These are phyloP conservation scores for Drosophila mauritiana DNA, from an alignment of 1,140 invertebrate genomes.

Conservation along the genomic window DNA sequence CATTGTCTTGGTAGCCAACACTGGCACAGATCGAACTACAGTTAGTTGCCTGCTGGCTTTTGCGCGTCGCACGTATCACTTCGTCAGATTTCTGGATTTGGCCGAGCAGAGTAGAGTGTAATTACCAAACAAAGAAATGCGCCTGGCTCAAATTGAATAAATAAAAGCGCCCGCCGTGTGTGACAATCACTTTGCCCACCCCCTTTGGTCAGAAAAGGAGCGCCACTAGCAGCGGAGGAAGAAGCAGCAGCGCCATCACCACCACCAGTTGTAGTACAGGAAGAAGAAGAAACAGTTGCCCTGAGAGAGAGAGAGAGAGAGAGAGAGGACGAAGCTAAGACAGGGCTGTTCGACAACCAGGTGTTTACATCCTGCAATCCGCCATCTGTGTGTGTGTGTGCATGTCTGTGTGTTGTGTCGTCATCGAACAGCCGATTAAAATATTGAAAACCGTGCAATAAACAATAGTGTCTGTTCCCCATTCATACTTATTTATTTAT, in stretches of 20 bases:
- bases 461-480: conserved; percentile 16
- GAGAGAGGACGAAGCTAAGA: conserved; percentile 21
- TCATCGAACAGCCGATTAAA: conserved; percentile 3
- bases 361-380: conserved; percentile 40
- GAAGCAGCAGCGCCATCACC: neutral
- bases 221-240: conserved; percentile 4
- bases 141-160: conserved; percentile 45
- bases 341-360: conserved; percentile 26
- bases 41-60: conserved; percentile 8
- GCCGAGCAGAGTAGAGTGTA: conserved; percentile 15
- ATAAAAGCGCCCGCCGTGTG: conserved; percentile 38
- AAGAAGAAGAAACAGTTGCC: conserved; percentile 1
- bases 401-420: conserved; percentile 15
- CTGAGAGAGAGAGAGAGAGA: conserved; percentile 5
- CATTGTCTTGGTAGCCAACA: neutral
- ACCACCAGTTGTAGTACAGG: neutral
- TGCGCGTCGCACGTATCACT: conserved; percentile 3
- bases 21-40: conserved; percentile 2
- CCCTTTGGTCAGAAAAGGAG: conserved; percentile 23
- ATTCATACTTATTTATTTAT: neutral
- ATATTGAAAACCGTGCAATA: conserved; percentile 18
- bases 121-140: conserved; percentile 48
- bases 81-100: neutral
- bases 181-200: conserved; percentile 34
- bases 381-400: neutral